Evolutionary conservation across 2,113 vertebrate species (phyloP), one percentile per base, ranked within the genome.

Genomic region (Sminthopsis crassicaudata): DNA sequence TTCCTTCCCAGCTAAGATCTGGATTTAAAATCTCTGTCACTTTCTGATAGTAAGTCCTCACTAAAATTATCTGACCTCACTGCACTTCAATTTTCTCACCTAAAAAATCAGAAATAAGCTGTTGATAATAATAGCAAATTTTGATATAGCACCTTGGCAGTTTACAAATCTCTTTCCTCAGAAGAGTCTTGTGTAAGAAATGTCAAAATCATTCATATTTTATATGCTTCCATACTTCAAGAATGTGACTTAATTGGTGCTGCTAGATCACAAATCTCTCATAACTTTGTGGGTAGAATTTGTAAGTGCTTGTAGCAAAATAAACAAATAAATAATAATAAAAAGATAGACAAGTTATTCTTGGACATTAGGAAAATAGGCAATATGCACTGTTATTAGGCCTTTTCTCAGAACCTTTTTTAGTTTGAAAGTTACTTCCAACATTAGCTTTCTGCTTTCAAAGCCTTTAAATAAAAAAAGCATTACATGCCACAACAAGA

Each of bases 11-110:
- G 11, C 67, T 91, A n/a, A 90, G 7, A 26, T 0, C 12, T 46
- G 6, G 30, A 91, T 92, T 97, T 94, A 93, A 93, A 91, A 91
- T 94, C 22, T 90, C 48, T 94, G 2, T 93, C 76, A 84, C 9
- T 93, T 22, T 46, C 14, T 90, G n/a, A 46, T 16, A 48, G 0
- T 90, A 30, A 46, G 7, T 55, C 91, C 19, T 90, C 89, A 16
- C 14, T 2, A 89, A 90, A 55, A 9, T 90, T 19, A 92, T 27
- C 46, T 91, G 52, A 50, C 90, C 84, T 46, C 84, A 92, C 30
- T 94, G 30, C 96, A 1, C 1, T 2, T 93, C 46, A 55, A 14
- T 93, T 93, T 94, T 22, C 24, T 91, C 53, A 50, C 46, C 6
- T 90, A 25, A 90, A 91, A 95, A 92, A 92, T 46, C 8, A 22